These are phyloP conservation scores for Dromaius novaehollandiae DNA, from an alignment of 2,113 vertebrate genomes.

Conservation along the genomic window DNA sequence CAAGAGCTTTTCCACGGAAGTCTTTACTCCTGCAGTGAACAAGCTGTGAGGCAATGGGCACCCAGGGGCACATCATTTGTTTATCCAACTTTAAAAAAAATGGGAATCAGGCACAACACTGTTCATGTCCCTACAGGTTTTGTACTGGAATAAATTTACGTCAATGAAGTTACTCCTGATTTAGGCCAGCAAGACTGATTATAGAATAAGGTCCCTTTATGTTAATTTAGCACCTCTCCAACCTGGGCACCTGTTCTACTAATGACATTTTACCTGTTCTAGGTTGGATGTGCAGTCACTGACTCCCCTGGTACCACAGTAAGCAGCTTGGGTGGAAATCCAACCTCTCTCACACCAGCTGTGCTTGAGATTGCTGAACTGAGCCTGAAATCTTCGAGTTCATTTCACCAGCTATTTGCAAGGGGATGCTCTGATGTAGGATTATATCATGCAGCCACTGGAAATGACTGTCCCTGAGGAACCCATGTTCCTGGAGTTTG, in stretches of 20 bases:
- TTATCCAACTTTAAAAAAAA: background rate
- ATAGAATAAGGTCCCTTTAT: background rate
- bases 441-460: background rate
- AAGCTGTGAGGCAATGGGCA: background rate
- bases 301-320: background rate
- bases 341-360: background rate
- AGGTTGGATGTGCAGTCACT: background rate
- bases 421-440: background rate
- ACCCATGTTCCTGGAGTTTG: background rate
- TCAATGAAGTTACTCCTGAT: background rate
- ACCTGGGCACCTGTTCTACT: background rate
- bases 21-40: background rate
- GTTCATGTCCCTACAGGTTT: background rate
- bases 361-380: background rate
- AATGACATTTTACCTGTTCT: background rate
- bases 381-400: background rate
- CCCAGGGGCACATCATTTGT: background rate
- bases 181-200: background rate
- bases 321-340: background rate
- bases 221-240: background rate
- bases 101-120: rapidly evolving
- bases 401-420: background rate
- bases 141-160: background rate
- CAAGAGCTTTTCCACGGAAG: background rate
- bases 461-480: background rate